Base-by-base conservation (phyloP, 2,888 invertebrate genomes). In the Parelbella ahira region DNA sequence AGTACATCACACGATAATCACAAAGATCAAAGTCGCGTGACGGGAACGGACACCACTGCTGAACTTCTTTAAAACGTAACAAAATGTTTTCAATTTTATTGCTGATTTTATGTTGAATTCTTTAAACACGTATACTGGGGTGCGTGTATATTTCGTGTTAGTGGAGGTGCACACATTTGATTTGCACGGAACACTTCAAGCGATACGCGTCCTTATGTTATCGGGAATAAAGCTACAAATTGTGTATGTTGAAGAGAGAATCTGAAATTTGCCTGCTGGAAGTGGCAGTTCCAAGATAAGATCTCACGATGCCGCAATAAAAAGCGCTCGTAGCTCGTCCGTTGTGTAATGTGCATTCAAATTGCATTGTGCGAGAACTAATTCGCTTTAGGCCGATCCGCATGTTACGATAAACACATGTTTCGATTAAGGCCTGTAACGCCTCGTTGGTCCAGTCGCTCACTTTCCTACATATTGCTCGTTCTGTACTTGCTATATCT, bases 321-420 rank as follows among this genome's bases (percentile, higher is more conserved):
- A 87, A 86, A 84, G 83, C 79, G 71, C 75, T 73, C 73, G 83
- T 84, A 83, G 83, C 76, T 81, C 79, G 84, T 83, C 79, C 80
- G 86, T 84, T 86, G 87, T 86, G 86, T 86, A 86, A 87, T 86
- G 82, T 84, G 84, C 87, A 86, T 86, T 86, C 84, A 86, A 87
- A 87, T 87, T 87, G 87, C 87, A 87, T 87, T 86, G 86, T 87
- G 84, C 84, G 86, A 83, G 82, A 87, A 83, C 86, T 87, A 86
- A 87, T 86, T 86, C 84, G 83, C 82, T 79, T 83, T 81, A 84
- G 83, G 82, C 80, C 73, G 86, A 86, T 86, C 80, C 81, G 79
- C 80, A 77, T 76, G 80, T 81, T 77, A 74, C 84, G 84, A 84
- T 87, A 84, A 86, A 86, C 84, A 84, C 74, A 84, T 86, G 84